Percentiles rank a stretch among this genome's conserved stretches.
Evolutionary conservation across 2,113 vertebrate species (phyloP).

Genomic region (Opisthocomus hoazin): DNA sequence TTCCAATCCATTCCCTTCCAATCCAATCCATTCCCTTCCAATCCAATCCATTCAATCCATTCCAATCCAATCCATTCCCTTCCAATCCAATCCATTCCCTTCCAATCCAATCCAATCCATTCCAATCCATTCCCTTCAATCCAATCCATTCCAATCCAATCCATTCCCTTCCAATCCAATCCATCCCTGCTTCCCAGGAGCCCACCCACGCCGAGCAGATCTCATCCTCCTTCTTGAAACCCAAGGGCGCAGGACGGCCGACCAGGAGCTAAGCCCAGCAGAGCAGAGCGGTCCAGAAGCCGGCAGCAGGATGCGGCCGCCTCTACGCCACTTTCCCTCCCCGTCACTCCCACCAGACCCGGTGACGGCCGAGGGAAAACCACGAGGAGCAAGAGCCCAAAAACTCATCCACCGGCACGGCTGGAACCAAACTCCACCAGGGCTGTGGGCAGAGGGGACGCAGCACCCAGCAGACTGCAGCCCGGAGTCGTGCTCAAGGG

Average conservation of each 20-base stretch:
- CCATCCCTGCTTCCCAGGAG: neutral
- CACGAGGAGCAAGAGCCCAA: neutral
- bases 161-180: no score
- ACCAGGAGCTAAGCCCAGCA: neutral
- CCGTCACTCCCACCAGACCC: neutral
- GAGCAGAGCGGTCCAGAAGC: neutral
- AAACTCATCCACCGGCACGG: neutral
- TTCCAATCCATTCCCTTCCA: no score
- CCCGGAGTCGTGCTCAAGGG: fast-evolving
- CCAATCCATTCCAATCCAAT: no score
- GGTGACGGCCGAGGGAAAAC: fast-evolving
- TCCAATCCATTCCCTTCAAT: no score
- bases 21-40: no score
- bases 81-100: no score
- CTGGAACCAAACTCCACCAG: neutral
- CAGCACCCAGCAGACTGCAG: neutral
- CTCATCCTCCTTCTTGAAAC: fast-evolving
- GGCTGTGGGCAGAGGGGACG: neutral
- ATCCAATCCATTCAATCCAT: no score
- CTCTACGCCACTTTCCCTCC: neutral
- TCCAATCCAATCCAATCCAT: no score
- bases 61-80: no score
- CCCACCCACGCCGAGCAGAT: fast-evolving
- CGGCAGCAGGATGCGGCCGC: fast-evolving
- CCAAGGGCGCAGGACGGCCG: fast-evolving